Evolutionary conservation across 2,797 vertebrate genomes (phyloP), one percentile per base, ranked within the genome.

Genomic region (Ambastaia sidthimunki): DNA sequence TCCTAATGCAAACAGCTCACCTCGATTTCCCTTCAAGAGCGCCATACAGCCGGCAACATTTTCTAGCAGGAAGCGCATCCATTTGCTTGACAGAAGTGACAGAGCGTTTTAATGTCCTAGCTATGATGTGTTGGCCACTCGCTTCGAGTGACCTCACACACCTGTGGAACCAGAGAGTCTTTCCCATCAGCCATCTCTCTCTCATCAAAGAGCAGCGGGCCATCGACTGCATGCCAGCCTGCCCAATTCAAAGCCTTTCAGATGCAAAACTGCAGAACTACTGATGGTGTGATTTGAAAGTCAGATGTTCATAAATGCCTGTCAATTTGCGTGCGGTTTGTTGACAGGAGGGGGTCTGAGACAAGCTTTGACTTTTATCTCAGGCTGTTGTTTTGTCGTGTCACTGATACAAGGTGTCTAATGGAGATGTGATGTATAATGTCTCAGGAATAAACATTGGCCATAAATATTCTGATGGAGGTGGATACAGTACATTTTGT

Each of bases 321-420:
- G 50, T 16, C 67, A 60, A 67, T 78, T 65, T 66, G 62, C 44
- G 71, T 71, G 80, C 47, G 31, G 76, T 73, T 75, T 68, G 69
- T 65, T 79, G 80, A 73, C 66, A 34, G 48, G 2, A 52, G 60
- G 37, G 73, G 70, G 55, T 62, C 75, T 1, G 19, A 48, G 62
- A 67, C 72, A 57, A 66, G 71, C 75, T 82, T 65, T 66, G 80
- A 65, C 80, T 82, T 80, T 80, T 57, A 82, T 82, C 63, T 68
- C 73, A 65, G 73, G 28, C 74, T 80, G 76, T 69, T 69, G 76
- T 78, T 74, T 70, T 60, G 74, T 60, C 47, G 31, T 23, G 65
- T 67, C 78, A 73, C 12, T 23, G 47, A 70, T 59, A 63, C 34
- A 80, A 62, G 50, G 59, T 65, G 65, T 67, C 62, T 67, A 80